Conservation (phyloP, 2,888 invertebrate genomes). For the Entomobrya multifasciata region DNA sequence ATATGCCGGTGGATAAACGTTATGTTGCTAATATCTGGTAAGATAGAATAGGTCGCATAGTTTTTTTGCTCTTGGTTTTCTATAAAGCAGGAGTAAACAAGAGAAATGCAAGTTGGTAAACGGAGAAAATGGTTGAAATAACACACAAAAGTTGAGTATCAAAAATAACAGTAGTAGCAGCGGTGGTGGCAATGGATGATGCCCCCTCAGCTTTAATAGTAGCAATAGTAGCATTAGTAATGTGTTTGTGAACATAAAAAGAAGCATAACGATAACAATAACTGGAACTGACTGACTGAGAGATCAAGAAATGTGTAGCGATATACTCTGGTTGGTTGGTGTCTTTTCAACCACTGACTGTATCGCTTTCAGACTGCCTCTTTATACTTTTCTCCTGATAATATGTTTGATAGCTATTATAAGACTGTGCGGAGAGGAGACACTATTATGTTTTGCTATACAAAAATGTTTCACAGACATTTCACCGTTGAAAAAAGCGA, state of each 20-base stretch:
- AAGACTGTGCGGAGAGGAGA: too few species aligned
- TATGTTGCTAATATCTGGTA: conserved; percentile 65
- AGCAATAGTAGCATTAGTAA: conserved; percentile 66
- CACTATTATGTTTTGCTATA: too few species aligned
- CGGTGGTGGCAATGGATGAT: conserved; percentile 50
- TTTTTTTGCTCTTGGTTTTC: conserved; percentile 17
- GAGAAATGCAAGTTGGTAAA: neutral
- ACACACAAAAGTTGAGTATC: conserved; percentile 30
- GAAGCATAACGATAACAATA: conserved; percentile 72
- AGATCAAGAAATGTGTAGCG: conserved; percentile 70
- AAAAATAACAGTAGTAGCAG: conserved; percentile 36
- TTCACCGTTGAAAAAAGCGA: neutral
- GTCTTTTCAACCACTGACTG: too few species aligned
- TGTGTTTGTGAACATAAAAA: conserved; percentile 72
- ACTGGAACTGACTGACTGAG: conserved; percentile 72
- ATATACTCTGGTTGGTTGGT: conserved; percentile 24
- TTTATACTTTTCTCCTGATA: too few species aligned
- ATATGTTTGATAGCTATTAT: conserved; percentile 36
- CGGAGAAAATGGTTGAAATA: conserved; percentile 27
- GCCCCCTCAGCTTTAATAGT: conserved; percentile 49
- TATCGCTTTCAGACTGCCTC: too few species aligned
- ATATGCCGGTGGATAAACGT: conserved; percentile 21
- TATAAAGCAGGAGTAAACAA: neutral
- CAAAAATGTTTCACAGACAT: conserved; percentile 41
- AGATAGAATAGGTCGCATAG: conserved; percentile 19